Evolutionary conservation across 2,113 vertebrate species (phyloP).

Genomic region (Rhabdomys dilectus): DNA sequence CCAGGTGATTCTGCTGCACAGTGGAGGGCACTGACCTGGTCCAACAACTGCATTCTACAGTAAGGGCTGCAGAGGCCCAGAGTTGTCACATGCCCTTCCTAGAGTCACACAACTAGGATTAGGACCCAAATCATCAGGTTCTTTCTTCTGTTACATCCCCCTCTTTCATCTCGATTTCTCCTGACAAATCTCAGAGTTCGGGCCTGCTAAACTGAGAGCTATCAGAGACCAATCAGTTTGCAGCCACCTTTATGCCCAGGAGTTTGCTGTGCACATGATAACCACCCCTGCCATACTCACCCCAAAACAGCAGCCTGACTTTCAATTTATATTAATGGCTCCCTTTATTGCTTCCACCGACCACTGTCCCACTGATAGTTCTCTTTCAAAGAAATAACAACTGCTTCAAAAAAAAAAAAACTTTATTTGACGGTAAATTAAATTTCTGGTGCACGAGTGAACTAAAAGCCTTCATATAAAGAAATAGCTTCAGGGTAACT

Average conservation of each 20-base stretch:
- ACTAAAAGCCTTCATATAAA: slow-evolving; percentile 43
- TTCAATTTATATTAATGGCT: slow-evolving; percentile 18
- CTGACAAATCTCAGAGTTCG: slow-evolving; percentile 11
- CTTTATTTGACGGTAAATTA: slow-evolving; percentile 4
- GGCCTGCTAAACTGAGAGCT: neutral
- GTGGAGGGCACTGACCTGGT: neutral
- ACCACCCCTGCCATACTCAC: neutral
- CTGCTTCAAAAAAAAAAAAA: slow-evolving; percentile 14
- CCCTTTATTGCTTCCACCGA: slow-evolving; percentile 39
- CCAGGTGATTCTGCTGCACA: neutral
- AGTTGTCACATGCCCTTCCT: neutral
- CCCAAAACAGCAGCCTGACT: slow-evolving; percentile 7
- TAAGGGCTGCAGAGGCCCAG: neutral
- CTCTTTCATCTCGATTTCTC: neutral
- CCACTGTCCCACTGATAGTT: neutral
- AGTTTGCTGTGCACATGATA: neutral
- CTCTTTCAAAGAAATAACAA: slow-evolving; percentile 47
- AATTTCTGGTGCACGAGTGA: slow-evolving; percentile 27
- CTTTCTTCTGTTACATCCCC: neutral
- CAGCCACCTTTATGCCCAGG: neutral
- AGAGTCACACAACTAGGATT: neutral
- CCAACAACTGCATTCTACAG: neutral
- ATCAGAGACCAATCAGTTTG: neutral
- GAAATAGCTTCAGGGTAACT: slow-evolving; percentile 53
- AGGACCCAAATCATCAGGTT: neutral